phyloP scores from a whole-genome alignment of 2,888 invertebrate genomes.

The Diarsia brunnea region DNA sequence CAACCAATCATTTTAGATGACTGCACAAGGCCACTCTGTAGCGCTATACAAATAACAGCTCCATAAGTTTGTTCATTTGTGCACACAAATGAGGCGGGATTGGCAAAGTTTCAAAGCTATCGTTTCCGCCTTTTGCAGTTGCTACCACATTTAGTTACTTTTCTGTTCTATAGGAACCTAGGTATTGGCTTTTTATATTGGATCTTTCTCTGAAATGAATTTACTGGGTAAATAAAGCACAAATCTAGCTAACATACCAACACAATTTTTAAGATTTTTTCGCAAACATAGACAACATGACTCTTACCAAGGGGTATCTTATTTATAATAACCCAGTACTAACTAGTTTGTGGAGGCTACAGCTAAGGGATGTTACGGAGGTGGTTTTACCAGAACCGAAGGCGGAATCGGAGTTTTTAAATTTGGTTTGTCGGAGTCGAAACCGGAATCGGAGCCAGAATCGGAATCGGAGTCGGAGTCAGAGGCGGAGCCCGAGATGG shows the following conservation, averaged over 20 bases:
- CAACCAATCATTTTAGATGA: neutral
- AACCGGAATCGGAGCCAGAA: too few species aligned
- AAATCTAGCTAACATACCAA: neutral
- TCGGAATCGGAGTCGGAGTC: too few species aligned
- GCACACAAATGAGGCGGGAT: constrained; percentile 32
- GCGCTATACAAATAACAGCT: constrained; percentile 3
- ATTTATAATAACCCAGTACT: too few species aligned
- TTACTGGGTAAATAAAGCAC: neutral
- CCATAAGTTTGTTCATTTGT: constrained; percentile 16
- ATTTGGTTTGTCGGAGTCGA: too few species aligned
- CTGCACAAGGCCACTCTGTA: constrained; percentile 3
- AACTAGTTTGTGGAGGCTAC: too few species aligned
- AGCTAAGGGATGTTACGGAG: too few species aligned
- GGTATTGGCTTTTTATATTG: neutral
- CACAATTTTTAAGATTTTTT: neutral
- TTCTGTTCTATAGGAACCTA: neutral
- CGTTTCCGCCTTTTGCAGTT: constrained; percentile 17
- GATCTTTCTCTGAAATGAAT: neutral
- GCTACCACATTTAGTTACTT: neutral
- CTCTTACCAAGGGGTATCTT: too few species aligned
- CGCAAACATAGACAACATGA: neutral
- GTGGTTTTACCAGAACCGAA: too few species aligned
- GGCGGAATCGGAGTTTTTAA: too few species aligned
- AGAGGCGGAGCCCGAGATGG: too few species aligned
- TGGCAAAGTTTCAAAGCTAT: constrained; percentile 50